These are phyloP conservation scores for Sipha flava DNA, from an alignment of 1,140 invertebrate genomes.

Conservation along the genomic window DNA sequence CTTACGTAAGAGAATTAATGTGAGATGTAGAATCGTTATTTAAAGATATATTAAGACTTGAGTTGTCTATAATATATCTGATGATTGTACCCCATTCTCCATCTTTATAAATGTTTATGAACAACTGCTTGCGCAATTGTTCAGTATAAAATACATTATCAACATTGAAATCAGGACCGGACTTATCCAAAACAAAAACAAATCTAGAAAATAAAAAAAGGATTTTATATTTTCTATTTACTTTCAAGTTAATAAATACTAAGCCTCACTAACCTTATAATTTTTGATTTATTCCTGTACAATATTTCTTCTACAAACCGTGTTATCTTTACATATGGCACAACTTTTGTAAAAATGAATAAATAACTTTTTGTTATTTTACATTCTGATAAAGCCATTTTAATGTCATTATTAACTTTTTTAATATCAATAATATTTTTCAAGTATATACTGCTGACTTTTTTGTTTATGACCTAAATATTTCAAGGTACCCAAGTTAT, in stretches of 20 bases:
- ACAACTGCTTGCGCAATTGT: constrained; percentile 24
- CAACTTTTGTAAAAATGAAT: background rate
- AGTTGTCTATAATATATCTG: background rate
- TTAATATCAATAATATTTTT: background rate
- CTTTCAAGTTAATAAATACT: background rate
- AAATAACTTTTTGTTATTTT: background rate
- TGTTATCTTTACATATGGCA: background rate
- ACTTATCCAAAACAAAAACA: constrained; percentile 23
- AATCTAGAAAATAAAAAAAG: background rate
- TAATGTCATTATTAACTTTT: background rate
- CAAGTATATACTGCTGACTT: background rate
- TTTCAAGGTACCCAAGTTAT: background rate
- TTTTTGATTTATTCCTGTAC: background rate
- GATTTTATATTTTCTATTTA: background rate
- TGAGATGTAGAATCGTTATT: background rate
- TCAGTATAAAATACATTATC: constrained; percentile 1
- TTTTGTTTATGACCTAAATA: background rate
- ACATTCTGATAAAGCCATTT: background rate
- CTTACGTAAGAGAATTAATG: background rate
- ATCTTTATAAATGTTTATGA: constrained; percentile 31
- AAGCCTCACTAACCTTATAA: background rate
- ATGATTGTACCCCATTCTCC: constrained; percentile 22
- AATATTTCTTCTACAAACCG: background rate
- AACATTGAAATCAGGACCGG: background rate
- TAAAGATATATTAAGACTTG: background rate